Evolutionary conservation across 2,797 vertebrate species (phyloP), one percentile per base, ranked within the genome.

Genomic region (Netta rufina): DNA sequence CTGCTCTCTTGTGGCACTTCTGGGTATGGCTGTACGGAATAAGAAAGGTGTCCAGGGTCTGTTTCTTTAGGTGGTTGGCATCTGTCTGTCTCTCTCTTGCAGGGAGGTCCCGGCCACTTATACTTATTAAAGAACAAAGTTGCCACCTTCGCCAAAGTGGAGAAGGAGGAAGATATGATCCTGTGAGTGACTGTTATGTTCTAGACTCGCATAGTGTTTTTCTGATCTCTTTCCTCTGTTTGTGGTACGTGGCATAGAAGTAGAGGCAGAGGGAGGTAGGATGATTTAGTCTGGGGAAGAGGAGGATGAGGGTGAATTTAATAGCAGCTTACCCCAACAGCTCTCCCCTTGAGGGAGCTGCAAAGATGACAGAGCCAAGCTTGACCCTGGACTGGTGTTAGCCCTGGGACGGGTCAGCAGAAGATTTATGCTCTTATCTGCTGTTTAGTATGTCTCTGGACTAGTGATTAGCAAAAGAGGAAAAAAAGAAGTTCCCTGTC

Each of bases 121-220:
- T 99, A 99, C 93, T 97, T 99, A 91, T 97, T 99, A 94, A 99
- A 99, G 98, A 99, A 99, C 96, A 99, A 99, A 97, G 99, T 99
- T 2, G 99, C 99, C 85, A 99, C 99, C 8, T 99, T 99, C 3
- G 99, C 99, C 83, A 99, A 99, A 97, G 99, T 99, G 97, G 99
- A 99, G 97, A 99, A 99, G 94, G 99, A 99, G 84, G 99, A 99
- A 72, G 99, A 99, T 97, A 98, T 99, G 98, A 99, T 99, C 97
- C 98, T 99, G 99, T 99, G 98, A 99, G 99, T 97, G 30, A 21
- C 65, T 8, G 1, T 21, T 27, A 3, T 27, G 24, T 19, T 70
- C 56, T 51, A 77, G 53, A 4, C 28, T 64, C 10, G 5, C 5
- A 0, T 13, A 21, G 71, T 1, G 0, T 21, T 79, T 82, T 36